These are phyloP conservation scores for Knipowitschia caucasica DNA, from an alignment of 2,797 vertebrate species.

Conservation along the genomic window DNA sequence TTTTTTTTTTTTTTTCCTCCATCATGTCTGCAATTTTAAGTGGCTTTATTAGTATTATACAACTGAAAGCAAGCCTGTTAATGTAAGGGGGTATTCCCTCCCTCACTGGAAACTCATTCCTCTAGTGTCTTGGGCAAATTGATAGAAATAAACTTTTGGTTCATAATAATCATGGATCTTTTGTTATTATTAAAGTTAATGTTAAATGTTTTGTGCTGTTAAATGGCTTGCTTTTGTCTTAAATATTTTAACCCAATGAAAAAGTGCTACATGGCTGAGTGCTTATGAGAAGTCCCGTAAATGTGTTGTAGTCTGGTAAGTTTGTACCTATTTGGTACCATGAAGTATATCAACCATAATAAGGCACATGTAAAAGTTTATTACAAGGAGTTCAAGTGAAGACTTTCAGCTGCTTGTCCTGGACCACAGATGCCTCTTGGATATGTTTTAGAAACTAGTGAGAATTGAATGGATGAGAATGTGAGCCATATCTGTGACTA, in stretches of 20 bases:
- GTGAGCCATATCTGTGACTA: slow-evolving; percentile 21
- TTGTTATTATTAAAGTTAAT: slow-evolving; percentile 79
- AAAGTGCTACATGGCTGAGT: slow-evolving; percentile 48
- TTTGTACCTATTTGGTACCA: slow-evolving; percentile 49
- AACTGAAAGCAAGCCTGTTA: slow-evolving; percentile 79
- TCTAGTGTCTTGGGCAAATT: slow-evolving; percentile 86
- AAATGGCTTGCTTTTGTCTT: slow-evolving; percentile 71
- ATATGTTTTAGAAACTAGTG: neutral
- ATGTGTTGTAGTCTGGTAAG: slow-evolving; percentile 71
- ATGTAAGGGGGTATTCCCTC: slow-evolving; percentile 79
- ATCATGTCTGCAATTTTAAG: slow-evolving; percentile 79
- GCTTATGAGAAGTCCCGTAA: slow-evolving; percentile 56
- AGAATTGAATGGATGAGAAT: neutral
- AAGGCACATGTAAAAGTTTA: slow-evolving; percentile 6
- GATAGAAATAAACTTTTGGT: slow-evolving; percentile 85
- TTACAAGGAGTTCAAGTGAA: neutral
- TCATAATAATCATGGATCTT: slow-evolving; percentile 80
- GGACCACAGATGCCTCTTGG: neutral
- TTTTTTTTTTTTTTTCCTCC: too few species aligned
- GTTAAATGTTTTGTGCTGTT: slow-evolving; percentile 76
- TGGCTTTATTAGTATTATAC: slow-evolving; percentile 82
- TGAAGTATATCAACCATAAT: neutral
- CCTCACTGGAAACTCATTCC: slow-evolving; percentile 82
- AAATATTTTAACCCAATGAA: slow-evolving; percentile 56
- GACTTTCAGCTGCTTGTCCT: slow-evolving; percentile 4